A percentile compares a stretch with the other conserved stretches of the same genome.
Evolutionary conservation across 2,113 vertebrate genomes (phyloP).

Genomic region (Ophthalmolycus amberensis): DNA sequence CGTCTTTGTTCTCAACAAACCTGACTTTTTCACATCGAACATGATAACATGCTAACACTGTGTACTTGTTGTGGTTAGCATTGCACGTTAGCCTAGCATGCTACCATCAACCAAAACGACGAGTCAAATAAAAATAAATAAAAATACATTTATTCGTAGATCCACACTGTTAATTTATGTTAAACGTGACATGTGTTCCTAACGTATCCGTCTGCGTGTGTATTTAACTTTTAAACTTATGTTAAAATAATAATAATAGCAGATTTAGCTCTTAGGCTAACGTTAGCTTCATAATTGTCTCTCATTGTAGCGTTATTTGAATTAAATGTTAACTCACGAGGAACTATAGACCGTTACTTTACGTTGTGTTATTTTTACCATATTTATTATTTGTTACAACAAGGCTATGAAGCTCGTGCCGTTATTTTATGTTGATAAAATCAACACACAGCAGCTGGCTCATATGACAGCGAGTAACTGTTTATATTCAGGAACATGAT

Average conservation of each 20-base stretch:
- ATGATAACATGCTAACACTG: background rate
- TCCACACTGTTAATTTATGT: background rate
- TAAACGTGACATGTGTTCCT: no score
- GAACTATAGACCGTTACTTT: background rate
- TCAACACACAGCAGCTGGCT: background rate
- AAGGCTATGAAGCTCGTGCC: no score
- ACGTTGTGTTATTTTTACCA: background rate
- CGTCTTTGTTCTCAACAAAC: background rate
- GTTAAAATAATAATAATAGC: accelerated
- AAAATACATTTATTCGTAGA: background rate
- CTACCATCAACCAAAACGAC: background rate
- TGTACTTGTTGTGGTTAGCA: slow-evolving; percentile 57
- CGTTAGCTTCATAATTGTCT: slow-evolving; percentile 19
- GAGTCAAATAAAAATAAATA: background rate
- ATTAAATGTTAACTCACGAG: background rate
- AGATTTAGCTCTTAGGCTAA: background rate
- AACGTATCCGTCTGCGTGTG: accelerated
- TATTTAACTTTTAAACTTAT: background rate
- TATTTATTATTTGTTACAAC: background rate
- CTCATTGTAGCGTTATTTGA: background rate
- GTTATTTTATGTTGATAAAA: background rate
- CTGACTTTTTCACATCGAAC: background rate
- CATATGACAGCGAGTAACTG: background rate
- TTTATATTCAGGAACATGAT: background rate
- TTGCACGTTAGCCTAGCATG: slow-evolving; percentile 52